A percentile compares a stretch with the other conserved stretches of the same genome.
Evolutionary conservation across 1,140 invertebrate genomes (phyloP).

Genomic region (Lepidurus arcticus): DNA sequence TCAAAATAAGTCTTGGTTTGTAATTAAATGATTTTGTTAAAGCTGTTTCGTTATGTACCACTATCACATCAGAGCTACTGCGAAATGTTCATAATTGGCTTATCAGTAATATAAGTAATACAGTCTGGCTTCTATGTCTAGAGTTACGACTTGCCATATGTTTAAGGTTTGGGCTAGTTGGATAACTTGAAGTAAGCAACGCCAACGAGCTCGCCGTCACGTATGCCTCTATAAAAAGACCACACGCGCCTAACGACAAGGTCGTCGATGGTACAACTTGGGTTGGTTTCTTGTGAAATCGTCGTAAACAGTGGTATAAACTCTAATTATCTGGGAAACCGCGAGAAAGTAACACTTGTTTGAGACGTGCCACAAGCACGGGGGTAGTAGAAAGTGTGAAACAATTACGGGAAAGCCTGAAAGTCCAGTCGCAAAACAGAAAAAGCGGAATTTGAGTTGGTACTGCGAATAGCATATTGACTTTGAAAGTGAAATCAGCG

Average conservation of each 20-base stretch:
- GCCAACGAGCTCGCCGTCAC: conserved; percentile 6
- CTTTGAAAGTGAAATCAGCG: background rate
- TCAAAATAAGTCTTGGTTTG: too few relatives aligned
- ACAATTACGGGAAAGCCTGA: background rate
- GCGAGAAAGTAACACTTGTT: background rate
- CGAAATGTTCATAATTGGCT: too few relatives aligned
- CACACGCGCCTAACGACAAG: background rate
- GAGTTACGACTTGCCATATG: too few relatives aligned
- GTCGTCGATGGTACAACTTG: background rate
- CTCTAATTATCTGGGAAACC: background rate
- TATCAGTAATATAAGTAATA: too few relatives aligned
- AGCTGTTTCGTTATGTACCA: too few relatives aligned
- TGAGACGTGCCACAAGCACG: background rate
- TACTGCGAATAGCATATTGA: background rate
- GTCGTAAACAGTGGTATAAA: background rate
- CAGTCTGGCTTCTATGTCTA: too few relatives aligned
- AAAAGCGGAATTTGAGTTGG: background rate
- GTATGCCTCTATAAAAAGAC: conserved; percentile 22
- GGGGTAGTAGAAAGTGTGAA: background rate
- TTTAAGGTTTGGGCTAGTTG: too few relatives aligned
- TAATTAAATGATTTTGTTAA: too few relatives aligned
- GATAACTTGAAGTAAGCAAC: background rate
- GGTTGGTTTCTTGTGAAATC: background rate
- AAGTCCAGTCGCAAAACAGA: background rate
- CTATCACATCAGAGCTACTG: too few relatives aligned